Evolutionary conservation across 2,888 invertebrate species (phyloP).

Genomic region (Drosophila suboccidentalis): DNA sequence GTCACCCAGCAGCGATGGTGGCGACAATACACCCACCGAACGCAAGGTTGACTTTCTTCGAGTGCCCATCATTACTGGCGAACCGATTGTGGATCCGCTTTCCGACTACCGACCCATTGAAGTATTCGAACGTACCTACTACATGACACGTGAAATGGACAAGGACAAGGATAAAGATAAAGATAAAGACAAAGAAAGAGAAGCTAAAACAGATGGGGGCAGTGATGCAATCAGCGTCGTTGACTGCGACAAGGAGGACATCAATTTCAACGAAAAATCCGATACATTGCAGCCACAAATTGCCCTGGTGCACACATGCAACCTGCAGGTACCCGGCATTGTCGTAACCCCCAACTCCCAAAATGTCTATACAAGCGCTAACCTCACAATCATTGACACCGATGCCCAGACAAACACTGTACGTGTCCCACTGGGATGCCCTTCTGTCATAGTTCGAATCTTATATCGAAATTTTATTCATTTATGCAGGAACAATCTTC

Average conservation of each 20-base stretch:
- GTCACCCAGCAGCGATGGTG: slow-evolving; percentile 67
- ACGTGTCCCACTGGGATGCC: slow-evolving; percentile 56
- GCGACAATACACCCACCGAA: slow-evolving; percentile 68
- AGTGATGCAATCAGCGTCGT: slow-evolving; percentile 17
- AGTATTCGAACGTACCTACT: slow-evolving; percentile 85
- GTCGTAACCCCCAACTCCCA: slow-evolving; percentile 77
- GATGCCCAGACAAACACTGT: slow-evolving; percentile 85
- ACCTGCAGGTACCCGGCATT: slow-evolving; percentile 83
- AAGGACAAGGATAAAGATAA: slow-evolving; percentile 68
- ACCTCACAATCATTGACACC: slow-evolving; percentile 89
- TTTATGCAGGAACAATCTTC: slow-evolving; percentile 83
- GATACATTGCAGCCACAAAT: slow-evolving; percentile 23
- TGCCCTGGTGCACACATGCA: slow-evolving; percentile 73
- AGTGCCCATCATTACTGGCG: slow-evolving; percentile 81
- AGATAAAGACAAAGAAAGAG: slow-evolving; percentile 63
- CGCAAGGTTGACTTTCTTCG: slow-evolving; percentile 80
- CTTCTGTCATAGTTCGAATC: not conserved
- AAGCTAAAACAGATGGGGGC: slow-evolving; percentile 48
- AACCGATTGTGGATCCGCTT: slow-evolving; percentile 83
- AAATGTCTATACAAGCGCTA: slow-evolving; percentile 86
- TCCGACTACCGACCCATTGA: slow-evolving; percentile 84
- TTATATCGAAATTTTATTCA: slow-evolving; percentile 6
- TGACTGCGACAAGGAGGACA: slow-evolving; percentile 52
- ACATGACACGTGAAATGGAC: slow-evolving; percentile 80
- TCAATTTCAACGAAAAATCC: slow-evolving; percentile 42